These are phyloP conservation scores for Pangasius sanitwongsei DNA, from an alignment of 2,797 vertebrate species.

Conservation along the genomic window DNA sequence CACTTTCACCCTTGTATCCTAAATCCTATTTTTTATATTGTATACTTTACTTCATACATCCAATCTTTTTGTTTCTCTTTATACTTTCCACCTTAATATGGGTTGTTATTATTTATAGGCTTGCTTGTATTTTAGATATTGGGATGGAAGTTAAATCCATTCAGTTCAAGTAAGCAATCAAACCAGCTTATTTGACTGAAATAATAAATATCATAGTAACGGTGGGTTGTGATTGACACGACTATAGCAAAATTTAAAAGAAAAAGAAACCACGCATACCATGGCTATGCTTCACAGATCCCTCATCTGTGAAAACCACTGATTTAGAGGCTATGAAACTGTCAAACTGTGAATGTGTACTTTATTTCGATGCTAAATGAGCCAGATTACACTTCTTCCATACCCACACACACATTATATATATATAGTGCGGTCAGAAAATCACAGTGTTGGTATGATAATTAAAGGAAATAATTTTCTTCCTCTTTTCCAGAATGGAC, in stretches of 20 bases:
- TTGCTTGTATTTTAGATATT: neutral
- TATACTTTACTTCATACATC: neutral
- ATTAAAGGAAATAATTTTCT: slow-evolving; percentile 17
- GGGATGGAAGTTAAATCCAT: neutral
- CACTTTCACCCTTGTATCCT: neutral
- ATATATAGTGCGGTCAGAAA: neutral
- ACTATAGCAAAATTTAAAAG: neutral
- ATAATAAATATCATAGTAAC: neutral
- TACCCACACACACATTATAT: neutral
- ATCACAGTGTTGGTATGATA: neutral
- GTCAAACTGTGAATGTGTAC: neutral
- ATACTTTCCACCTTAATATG: neutral
- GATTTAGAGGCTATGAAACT: neutral
- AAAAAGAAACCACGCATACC: neutral
- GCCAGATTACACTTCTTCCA: neutral
- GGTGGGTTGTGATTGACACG: neutral
- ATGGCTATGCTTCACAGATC: neutral
- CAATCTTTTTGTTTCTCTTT: neutral
- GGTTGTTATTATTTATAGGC: neutral
- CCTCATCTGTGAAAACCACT: neutral
- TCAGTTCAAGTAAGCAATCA: neutral
- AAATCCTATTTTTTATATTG: neutral
- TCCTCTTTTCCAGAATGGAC: slow-evolving; percentile 69
- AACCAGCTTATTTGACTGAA: neutral
- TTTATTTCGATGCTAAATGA: neutral